Conservation (phyloP, 2,888 invertebrate genomes). For the Maniola hyperantus region DNA sequence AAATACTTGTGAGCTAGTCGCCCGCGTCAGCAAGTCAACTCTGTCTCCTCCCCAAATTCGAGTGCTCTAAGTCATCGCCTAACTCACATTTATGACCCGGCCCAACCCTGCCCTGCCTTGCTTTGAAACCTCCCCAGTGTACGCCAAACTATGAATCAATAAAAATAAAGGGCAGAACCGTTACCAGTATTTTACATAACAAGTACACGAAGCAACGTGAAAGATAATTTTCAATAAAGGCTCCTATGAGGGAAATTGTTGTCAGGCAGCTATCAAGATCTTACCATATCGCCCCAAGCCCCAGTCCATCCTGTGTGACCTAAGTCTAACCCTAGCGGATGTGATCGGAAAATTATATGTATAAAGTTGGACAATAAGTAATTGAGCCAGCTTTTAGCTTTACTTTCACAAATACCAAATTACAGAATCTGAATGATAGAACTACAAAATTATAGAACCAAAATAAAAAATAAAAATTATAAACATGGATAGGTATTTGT, state of each 20-base stretch:
- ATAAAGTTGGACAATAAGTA: background rate
- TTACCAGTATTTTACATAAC: background rate
- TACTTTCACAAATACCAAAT: background rate
- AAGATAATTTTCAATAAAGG: constrained; percentile 18
- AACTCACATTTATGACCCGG: no score
- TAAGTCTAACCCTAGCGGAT: background rate
- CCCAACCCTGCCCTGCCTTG: no score
- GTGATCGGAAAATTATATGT: constrained; percentile 8
- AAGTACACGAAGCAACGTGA: background rate
- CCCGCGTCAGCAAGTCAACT: no score
- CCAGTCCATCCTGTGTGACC: constrained; percentile 15
- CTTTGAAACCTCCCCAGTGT: no score
- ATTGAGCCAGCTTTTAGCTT: background rate
- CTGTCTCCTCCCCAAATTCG: no score
- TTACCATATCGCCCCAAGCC: constrained; percentile 7
- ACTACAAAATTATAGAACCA: no score
- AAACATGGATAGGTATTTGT: no score
- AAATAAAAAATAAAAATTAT: no score
- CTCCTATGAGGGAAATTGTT: constrained; percentile 13
- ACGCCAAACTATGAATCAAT: background rate
- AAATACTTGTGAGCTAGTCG: no score
- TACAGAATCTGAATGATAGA: no score
- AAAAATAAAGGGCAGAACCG: background rate
- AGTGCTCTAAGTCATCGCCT: no score
- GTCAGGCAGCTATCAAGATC: constrained; percentile 15